These are phyloP conservation scores for Craterocephalus amniculus DNA, from an alignment of 2,797 vertebrate genomes.

Conservation along the genomic window DNA sequence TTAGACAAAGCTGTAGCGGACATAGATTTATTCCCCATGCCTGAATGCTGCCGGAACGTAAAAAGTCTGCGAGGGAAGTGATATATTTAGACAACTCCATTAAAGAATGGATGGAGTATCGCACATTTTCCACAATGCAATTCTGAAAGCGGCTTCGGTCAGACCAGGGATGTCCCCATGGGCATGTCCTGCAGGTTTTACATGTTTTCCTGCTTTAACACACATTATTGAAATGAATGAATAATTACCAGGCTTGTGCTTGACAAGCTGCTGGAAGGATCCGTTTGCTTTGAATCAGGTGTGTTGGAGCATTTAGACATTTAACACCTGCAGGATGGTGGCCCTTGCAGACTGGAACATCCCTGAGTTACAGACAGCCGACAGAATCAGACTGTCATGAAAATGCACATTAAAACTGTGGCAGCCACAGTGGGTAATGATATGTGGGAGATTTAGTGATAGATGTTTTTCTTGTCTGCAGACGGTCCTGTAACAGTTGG, in stretches of 20 bases:
- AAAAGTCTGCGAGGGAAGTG: no score
- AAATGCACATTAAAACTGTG: background rate
- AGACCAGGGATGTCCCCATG: background rate
- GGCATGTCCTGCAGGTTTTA: background rate
- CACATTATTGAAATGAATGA: background rate
- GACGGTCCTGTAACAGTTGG: conserved; percentile 91
- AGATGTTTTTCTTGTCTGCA: conserved; percentile 53
- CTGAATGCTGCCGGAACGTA: no score
- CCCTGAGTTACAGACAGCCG: background rate
- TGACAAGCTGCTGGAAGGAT: background rate
- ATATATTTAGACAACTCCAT: no score
- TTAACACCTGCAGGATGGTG: background rate
- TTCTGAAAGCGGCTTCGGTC: no score
- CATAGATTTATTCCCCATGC: no score
- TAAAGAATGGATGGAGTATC: no score
- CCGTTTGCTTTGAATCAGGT: background rate
- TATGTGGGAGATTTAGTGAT: background rate
- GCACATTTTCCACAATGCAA: no score
- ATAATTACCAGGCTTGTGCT: background rate
- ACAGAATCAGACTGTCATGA: background rate
- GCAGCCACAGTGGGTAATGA: background rate
- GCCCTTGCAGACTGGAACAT: background rate
- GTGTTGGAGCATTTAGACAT: background rate
- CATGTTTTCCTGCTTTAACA: background rate
- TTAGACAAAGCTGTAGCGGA: no score